A percentile compares a stretch with the other conserved stretches of the same genome.
These are phyloP conservation scores for Ceraclea dissimilis DNA, from an alignment of 2,888 invertebrate species.

Conservation along the genomic window DNA sequence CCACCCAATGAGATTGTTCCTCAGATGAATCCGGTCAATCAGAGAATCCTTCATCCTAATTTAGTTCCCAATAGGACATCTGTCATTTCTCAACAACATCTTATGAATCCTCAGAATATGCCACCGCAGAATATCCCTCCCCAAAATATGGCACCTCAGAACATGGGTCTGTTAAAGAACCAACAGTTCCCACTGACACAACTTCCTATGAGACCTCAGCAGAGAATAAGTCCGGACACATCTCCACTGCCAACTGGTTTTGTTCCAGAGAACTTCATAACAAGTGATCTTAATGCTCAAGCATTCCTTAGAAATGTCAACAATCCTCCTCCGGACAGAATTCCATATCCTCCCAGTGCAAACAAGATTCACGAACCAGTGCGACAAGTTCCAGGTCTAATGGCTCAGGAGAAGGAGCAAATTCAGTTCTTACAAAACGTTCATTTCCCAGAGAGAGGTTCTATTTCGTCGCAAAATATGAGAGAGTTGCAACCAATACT, in stretches of 20 bases:
- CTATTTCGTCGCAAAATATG: slow-evolving; percentile 27
- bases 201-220: slow-evolving; percentile 36
- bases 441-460: slow-evolving; percentile 42
- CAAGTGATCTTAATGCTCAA: slow-evolving; percentile 27
- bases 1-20: slow-evolving; percentile 7
- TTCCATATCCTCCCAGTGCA: slow-evolving; percentile 24
- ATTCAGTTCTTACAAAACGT: slow-evolving; percentile 53
- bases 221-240: slow-evolving; percentile 22
- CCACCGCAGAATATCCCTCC: slow-evolving; percentile 22
- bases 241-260: slow-evolving; percentile 19
- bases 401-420: slow-evolving; percentile 36
- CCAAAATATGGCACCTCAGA: slow-evolving; percentile 11
- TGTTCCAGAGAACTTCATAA: slow-evolving; percentile 23
- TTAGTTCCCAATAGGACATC: slow-evolving; percentile 16
- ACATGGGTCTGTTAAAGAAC: slow-evolving; percentile 20
- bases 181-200: slow-evolving; percentile 31
- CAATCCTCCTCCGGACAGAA: slow-evolving; percentile 25
- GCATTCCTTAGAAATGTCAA: slow-evolving; percentile 25
- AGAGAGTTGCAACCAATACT: slow-evolving; percentile 33
- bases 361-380: slow-evolving; percentile 27
- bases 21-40: slow-evolving; percentile 2
- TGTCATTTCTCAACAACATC: slow-evolving; percentile 21
- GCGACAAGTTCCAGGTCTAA: slow-evolving; percentile 15
- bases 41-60: slow-evolving; percentile 13
- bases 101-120: slow-evolving; percentile 19